Evolutionary conservation across 1,140 invertebrate genomes (phyloP).

Genomic region (Philopotamus ludificatus): DNA sequence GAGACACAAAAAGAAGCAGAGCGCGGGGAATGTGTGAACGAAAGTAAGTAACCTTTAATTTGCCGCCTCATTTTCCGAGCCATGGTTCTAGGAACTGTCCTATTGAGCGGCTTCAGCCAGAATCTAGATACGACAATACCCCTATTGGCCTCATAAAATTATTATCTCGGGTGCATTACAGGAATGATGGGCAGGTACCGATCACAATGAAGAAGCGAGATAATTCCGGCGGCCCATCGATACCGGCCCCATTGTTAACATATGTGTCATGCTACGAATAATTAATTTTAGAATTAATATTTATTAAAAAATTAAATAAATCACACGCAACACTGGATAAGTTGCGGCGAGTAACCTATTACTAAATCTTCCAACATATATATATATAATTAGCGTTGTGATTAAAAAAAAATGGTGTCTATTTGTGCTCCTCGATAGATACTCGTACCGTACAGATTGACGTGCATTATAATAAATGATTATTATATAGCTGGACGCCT

Average conservation of each 20-base stretch:
- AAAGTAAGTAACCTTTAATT: constrained; percentile 40
- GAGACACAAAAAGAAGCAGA: constrained; percentile 18
- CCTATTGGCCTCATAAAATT: constrained; percentile 14
- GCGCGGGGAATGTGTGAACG: constrained; percentile 25
- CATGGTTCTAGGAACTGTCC: constrained; percentile 35
- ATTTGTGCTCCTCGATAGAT: too few relatives aligned
- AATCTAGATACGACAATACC: constrained; percentile 28
- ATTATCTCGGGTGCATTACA: constrained; percentile 18
- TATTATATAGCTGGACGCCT: constrained; percentile 9
- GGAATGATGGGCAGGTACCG: constrained; percentile 19
- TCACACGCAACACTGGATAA: too few relatives aligned
- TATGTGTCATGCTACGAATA: too few relatives aligned
- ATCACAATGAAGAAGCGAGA: background rate
- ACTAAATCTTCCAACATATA: too few relatives aligned
- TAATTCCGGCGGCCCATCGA: background rate
- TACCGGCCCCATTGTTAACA: too few relatives aligned
- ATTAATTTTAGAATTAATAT: too few relatives aligned
- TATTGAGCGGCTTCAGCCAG: constrained; percentile 31
- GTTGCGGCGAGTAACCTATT: too few relatives aligned
- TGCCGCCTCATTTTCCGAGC: constrained; percentile 35
- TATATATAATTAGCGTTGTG: too few relatives aligned
- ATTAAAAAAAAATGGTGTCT: too few relatives aligned
- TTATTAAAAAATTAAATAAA: too few relatives aligned
- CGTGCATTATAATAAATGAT: too few relatives aligned
- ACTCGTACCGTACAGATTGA: too few relatives aligned